Conservation (phyloP, 2,888 invertebrate genomes). For the Ptychoptera contaminata region DNA sequence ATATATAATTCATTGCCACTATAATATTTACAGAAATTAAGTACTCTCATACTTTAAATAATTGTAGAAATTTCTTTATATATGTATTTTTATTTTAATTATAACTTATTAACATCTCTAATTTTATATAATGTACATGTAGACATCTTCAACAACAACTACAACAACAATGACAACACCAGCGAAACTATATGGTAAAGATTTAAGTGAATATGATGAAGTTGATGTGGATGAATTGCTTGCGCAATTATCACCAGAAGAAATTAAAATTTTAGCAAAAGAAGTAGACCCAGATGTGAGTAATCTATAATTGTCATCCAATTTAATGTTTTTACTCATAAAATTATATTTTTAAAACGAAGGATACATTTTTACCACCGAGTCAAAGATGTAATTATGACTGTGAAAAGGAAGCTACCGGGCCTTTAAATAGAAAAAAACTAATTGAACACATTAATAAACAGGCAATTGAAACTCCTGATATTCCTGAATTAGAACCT, state of each 20-base stretch:
- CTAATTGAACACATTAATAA: constrained; percentile 94
- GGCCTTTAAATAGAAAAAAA: constrained; percentile 88
- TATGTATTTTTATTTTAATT: no score
- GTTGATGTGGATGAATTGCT: constrained; percentile 92
- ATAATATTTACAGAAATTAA: no score
- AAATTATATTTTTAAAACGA: constrained; percentile 9
- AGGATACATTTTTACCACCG: constrained; percentile 96
- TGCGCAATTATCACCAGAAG: constrained; percentile 83
- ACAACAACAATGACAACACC: constrained; percentile 82
- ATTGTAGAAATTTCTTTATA: no score
- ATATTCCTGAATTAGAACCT: constrained; percentile 90
- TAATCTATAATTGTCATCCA: constrained; percentile 16
- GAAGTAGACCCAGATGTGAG: constrained; percentile 99
- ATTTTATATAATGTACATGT: no score
- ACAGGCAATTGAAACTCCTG: constrained; percentile 94
- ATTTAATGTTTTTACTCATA: background rate
- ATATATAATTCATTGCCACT: no score
- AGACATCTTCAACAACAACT: constrained; percentile 81
- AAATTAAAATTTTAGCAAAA: constrained; percentile 92
- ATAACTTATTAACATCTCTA: no score
- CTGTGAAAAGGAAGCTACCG: constrained; percentile 89
- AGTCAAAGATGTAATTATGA: constrained; percentile 91
- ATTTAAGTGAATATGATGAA: constrained; percentile 81
- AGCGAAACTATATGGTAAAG: constrained; percentile 79
- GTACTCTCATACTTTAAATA: no score